Base-by-base conservation (phyloP, 2,113 vertebrate species). In the Cnemophilus loriae region DNA sequence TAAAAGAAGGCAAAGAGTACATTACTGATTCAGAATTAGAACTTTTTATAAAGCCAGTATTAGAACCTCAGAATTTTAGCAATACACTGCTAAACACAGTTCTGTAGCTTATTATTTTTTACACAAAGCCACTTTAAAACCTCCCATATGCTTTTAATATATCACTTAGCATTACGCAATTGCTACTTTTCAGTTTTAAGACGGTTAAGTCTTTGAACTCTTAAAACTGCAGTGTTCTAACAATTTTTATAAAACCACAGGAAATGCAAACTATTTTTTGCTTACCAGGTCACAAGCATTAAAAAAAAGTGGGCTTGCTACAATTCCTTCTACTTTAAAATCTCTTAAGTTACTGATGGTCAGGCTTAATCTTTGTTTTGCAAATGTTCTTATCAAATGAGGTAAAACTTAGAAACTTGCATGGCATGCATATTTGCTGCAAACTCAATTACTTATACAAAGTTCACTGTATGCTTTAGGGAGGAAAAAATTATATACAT, bases 81-180 rank as follows among this genome's bases (percentile, higher is more conserved):
- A 93, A 90, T 93, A 90, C 87, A 75, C 32, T 57, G 64, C 74
- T 94, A 68, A 67, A 71, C 67, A 47, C 47, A 90, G 79, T 92
- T 90, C 76, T 83, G 56, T 56, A 93, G 76, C 83, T 96, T 90
- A 94, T 96, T 97, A 97, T 96, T 97, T 97, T 95, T 95, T 77
- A 94, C 39, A 95, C 63, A 30, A 70, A 95, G 33, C 35, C 81
- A 95, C 85, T 96, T 97, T 92, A 94, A 94, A 96, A 89, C 46
- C 14, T 92, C 78, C 96, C 81, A 88, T 93, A 65, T 96, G 96
- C 80, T 97, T 98, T 95, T 97, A 96, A 96, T 97, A 78, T 84
- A 94, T 93, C 85, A 90, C 78, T 97, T 96, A 94, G 68, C 61
- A 93, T 90, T 95, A 96, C 8, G n/a, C 63, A 98, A 97, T 97